Evolutionary conservation across 2,888 invertebrate species (phyloP).

Genomic region (Pseudococcus longispinus): DNA sequence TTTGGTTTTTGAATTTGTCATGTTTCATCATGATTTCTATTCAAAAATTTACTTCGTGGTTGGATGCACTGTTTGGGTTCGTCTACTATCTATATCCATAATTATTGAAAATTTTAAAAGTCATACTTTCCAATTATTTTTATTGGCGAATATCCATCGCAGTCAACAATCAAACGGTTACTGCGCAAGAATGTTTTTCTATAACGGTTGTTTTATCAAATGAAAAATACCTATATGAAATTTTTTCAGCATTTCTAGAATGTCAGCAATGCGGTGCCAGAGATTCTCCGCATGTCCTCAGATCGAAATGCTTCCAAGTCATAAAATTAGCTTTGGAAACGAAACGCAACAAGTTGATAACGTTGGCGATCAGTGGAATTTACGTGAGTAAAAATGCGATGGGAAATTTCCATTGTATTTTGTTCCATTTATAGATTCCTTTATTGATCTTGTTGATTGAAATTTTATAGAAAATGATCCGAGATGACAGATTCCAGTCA

Average conservation of each 20-base stretch:
- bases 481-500: slow-evolving; percentile 90
- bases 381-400: slow-evolving; percentile 72
- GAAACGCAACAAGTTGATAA: slow-evolving; percentile 82
- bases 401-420: background rate
- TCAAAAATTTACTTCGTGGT: too few species aligned
- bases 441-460: background rate
- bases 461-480: slow-evolving; percentile 76
- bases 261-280: slow-evolving; percentile 79
- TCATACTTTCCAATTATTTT: too few species aligned
- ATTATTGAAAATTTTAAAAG: too few species aligned
- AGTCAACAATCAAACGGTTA: too few species aligned
- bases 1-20: too few species aligned
- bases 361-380: slow-evolving; percentile 84
- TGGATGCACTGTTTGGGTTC: too few species aligned
- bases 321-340: slow-evolving; percentile 88
- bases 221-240: background rate
- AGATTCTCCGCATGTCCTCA: slow-evolving; percentile 81
- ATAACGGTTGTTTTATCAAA: background rate
- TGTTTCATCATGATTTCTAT: too few species aligned
- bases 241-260: slow-evolving; percentile 75
- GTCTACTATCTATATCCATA: too few species aligned
- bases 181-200: too few species aligned
- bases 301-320: slow-evolving; percentile 83
- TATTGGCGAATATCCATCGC: too few species aligned
- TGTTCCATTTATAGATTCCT: background rate